A percentile compares a stretch with the other conserved stretches of the same genome.
These are phyloP conservation scores for Vanessa atalanta DNA, from an alignment of 1,140 invertebrate genomes.

Conservation along the genomic window DNA sequence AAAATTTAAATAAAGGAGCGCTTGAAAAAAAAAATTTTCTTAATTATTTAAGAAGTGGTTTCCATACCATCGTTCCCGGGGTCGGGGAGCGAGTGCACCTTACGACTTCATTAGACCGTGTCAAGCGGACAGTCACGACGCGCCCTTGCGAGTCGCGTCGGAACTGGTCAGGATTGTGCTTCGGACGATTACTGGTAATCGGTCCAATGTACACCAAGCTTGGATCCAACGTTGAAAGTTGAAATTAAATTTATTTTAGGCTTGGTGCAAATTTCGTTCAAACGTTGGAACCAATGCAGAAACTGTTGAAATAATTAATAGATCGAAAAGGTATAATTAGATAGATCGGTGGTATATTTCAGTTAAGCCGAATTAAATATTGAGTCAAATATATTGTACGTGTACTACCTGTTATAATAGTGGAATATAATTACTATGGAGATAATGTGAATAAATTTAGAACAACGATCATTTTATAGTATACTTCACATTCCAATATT, in stretches of 20 bases:
- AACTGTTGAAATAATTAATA: no score
- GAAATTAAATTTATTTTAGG: not conserved
- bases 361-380: no score
- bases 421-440: no score
- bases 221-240: not conserved
- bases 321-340: no score
- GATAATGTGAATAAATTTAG: no score
- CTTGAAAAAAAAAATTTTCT: not conserved
- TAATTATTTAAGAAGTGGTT: constrained; percentile 28
- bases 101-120: constrained; percentile 72
- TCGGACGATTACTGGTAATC: constrained; percentile 19
- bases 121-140: constrained; percentile 66
- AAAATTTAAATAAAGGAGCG: no score
- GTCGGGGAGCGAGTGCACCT: constrained; percentile 44
- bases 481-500: no score
- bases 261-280: not conserved
- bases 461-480: no score
- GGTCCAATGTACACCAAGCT: not conserved
- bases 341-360: no score
- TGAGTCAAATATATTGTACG: no score
- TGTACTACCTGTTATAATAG: no score
- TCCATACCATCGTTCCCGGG: constrained; percentile 38
- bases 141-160: constrained; percentile 36
- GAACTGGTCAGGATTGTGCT: constrained; percentile 19
- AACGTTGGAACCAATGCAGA: not conserved